Evolutionary conservation across 2,113 vertebrate species (phyloP).

Genomic region (Psammodynastes pulverulentus): DNA sequence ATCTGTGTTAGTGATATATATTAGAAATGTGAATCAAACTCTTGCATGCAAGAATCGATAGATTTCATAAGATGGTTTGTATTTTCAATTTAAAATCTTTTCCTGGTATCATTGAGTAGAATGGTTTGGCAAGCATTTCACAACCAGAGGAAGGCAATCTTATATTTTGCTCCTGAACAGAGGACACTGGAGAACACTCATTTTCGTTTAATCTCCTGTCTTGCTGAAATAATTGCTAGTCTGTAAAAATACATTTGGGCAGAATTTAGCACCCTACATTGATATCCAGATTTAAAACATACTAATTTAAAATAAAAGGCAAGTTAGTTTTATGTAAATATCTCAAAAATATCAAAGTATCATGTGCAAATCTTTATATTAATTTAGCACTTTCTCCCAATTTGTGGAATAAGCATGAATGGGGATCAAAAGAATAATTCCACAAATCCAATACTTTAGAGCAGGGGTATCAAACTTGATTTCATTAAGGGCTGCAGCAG

Average conservation of each 20-base stretch:
- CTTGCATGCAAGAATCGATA: conserved; percentile 17
- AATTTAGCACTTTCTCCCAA: background rate
- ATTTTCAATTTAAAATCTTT: conserved; percentile 18
- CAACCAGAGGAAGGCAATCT: conserved; percentile 12
- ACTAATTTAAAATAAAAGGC: background rate
- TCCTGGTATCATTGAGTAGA: conserved; percentile 2
- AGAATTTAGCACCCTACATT: background rate
- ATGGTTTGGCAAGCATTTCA: background rate
- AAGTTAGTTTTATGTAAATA: background rate
- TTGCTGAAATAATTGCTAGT: background rate
- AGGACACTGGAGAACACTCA: background rate
- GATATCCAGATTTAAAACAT: background rate
- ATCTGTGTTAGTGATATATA: conserved; percentile 36
- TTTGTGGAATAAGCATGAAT: background rate
- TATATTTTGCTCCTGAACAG: conserved; percentile 29
- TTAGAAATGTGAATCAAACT: conserved; percentile 10
- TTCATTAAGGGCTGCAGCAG: too few relatives aligned
- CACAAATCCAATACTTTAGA: background rate
- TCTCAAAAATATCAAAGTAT: background rate
- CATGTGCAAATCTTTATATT: background rate
- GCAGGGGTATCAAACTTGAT: too few relatives aligned
- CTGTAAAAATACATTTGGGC: background rate
- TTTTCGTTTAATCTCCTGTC: conserved; percentile 11
- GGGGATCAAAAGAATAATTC: background rate
- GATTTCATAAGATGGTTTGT: conserved; percentile 23